Conservation (phyloP, 2,797 vertebrate species). For the Bovichtus diacanthus region DNA sequence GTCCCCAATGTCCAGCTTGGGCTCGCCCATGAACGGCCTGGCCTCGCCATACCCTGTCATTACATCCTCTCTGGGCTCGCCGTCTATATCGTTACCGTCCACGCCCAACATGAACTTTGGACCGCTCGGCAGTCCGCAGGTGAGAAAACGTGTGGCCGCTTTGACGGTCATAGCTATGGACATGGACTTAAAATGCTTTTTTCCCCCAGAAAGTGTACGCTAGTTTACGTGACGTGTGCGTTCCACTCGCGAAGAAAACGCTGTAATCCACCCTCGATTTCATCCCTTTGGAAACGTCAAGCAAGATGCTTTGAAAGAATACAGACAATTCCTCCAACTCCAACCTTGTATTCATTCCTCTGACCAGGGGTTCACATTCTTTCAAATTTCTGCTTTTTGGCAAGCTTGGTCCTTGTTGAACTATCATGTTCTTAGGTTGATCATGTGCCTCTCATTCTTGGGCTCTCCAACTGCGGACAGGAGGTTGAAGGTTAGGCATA, state of each 20-base stretch:
- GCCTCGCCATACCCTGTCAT: conserved; percentile 92
- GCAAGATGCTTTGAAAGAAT: background rate
- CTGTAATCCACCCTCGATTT: background rate
- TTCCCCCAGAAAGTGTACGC: no score
- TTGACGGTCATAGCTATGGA: background rate
- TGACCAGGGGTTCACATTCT: conserved; percentile 17
- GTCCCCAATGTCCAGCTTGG: conserved; percentile 86
- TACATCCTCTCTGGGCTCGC: conserved; percentile 88
- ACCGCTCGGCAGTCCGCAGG: conserved; percentile 89
- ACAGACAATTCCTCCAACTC: background rate
- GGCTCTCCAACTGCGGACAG: conserved; percentile 32
- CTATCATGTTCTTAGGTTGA: conserved; percentile 46
- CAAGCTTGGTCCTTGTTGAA: background rate
- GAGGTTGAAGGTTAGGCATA: conserved; percentile 62
- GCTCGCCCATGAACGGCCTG: conserved; percentile 86
- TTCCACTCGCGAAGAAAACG: background rate
- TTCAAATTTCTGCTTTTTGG: conserved; percentile 28
- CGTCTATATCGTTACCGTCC: conserved; percentile 86
- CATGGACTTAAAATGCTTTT: background rate
- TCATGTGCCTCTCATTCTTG: conserved; percentile 53
- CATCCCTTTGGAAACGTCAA: conserved; percentile 1
- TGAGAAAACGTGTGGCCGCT: conserved; percentile 65
- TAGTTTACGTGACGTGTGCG: no score
- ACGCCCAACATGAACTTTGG: conserved; percentile 89
- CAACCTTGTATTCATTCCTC: background rate